Conservation (phyloP, 2,888 invertebrate genomes). For the Drosophila mayaguana region DNA sequence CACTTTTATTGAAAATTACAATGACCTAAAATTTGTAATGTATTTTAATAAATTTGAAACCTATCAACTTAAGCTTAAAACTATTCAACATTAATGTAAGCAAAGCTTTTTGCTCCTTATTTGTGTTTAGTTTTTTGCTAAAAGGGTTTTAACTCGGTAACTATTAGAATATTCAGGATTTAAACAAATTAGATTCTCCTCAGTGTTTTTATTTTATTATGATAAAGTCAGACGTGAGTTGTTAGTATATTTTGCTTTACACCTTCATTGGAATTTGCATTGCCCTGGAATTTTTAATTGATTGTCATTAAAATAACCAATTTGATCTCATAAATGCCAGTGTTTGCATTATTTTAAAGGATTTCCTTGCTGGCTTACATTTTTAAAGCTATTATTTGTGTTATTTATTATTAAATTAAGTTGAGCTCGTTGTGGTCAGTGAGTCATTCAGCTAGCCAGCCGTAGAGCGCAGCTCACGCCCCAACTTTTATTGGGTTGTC, state of each 20-base stretch:
- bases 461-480: neutral
- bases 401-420: conserved; percentile 22
- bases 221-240: neutral
- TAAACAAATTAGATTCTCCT: neutral
- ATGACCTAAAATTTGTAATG: too few species aligned
- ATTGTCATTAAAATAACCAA: neutral
- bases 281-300: neutral
- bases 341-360: neutral
- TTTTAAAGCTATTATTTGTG: conserved; percentile 5
- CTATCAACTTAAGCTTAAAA: neutral
- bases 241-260: neutral
- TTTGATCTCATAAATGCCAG: neutral
- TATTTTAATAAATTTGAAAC: neutral
- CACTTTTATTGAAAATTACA: too few species aligned
- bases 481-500: conserved; percentile 3
- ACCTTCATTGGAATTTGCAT: neutral
- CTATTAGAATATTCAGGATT: neutral
- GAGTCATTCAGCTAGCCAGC: conserved; percentile 21
- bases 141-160: too few species aligned
- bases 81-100: neutral
- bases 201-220: too few species aligned
- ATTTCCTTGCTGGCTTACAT: neutral
- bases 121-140: neutral
- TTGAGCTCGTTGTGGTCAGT: conserved; percentile 6
- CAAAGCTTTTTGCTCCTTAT: neutral